phyloP scores from a whole-genome alignment of 2,113 vertebrate genomes.

The Octodon degus region DNA sequence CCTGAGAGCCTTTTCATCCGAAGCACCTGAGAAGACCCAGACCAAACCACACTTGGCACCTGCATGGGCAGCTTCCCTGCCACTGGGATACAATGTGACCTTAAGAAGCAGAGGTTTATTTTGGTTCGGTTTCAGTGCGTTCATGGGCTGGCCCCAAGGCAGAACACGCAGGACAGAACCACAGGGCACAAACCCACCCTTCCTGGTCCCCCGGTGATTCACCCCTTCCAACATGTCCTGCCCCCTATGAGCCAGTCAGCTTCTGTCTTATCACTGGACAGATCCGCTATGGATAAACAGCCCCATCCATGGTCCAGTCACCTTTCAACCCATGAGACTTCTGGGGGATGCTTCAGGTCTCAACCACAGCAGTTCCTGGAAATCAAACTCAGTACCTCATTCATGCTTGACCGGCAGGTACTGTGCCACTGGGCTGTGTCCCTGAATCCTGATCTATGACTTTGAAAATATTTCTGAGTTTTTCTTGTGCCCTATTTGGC shows the following conservation, averaged over 20 bases:
- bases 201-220: not conserved
- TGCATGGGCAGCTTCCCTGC: not conserved
- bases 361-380: not conserved
- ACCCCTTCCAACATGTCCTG: not conserved
- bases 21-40: not conserved
- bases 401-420: too few relatives aligned
- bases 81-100: not conserved
- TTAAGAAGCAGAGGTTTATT: not conserved
- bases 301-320: not conserved
- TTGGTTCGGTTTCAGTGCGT: not conserved
- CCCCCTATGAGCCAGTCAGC: not conserved
- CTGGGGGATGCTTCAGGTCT: not conserved
- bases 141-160: not conserved
- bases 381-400: too few relatives aligned
- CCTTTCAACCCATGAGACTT: not conserved
- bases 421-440: too few relatives aligned
- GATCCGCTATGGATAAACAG: not conserved
- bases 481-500: not conserved
- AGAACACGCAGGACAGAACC: not conserved
- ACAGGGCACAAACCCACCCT: not conserved
- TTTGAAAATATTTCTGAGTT: constrained; percentile 10
- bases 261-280: not conserved
- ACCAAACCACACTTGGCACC: not conserved
- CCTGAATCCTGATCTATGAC: not conserved
- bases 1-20: not conserved